Percentiles rank a stretch among this genome's conserved stretches.
These are phyloP conservation scores for Aldrovandia affinis DNA, from an alignment of 2,797 vertebrate species.

Conservation along the genomic window DNA sequence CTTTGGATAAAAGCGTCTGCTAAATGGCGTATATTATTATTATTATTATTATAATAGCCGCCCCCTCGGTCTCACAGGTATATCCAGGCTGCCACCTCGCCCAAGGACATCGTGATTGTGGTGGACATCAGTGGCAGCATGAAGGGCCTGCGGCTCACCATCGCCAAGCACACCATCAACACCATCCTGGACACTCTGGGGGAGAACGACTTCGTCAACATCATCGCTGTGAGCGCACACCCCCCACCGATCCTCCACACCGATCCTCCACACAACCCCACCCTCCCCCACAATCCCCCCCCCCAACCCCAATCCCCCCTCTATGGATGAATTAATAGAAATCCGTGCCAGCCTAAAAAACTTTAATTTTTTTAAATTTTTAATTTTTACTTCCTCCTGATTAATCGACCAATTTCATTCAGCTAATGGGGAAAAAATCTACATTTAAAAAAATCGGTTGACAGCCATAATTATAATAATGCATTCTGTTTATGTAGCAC, in stretches of 20 bases:
- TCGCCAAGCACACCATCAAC: conserved; percentile 91
- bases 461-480: too few relatives aligned
- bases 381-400: too few relatives aligned
- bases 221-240: conserved; percentile 82
- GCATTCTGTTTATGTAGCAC: too few relatives aligned
- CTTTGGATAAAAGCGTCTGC: too few relatives aligned
- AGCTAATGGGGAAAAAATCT: too few relatives aligned
- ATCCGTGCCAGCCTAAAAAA: too few relatives aligned
- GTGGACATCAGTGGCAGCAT: conserved; percentile 95
- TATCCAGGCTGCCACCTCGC: conserved; percentile 93
- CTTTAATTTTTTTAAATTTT: too few relatives aligned
- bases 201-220: conserved; percentile 95
- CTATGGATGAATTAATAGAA: too few relatives aligned
- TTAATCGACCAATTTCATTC: too few relatives aligned
- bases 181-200: conserved; percentile 93
- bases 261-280: not conserved
- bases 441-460: too few relatives aligned
- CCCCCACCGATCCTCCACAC: not conserved
- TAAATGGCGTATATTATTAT: too few relatives aligned
- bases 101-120: conserved; percentile 92
- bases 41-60: not conserved
- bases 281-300: not conserved
- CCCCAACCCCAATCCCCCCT: too few relatives aligned
- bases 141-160: conserved; percentile 91
- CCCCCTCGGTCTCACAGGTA: conserved; percentile 75